Evolutionary conservation across 2,797 vertebrate species (phyloP), one percentile per base, ranked within the genome.

Genomic region (Mallotus villosus): DNA sequence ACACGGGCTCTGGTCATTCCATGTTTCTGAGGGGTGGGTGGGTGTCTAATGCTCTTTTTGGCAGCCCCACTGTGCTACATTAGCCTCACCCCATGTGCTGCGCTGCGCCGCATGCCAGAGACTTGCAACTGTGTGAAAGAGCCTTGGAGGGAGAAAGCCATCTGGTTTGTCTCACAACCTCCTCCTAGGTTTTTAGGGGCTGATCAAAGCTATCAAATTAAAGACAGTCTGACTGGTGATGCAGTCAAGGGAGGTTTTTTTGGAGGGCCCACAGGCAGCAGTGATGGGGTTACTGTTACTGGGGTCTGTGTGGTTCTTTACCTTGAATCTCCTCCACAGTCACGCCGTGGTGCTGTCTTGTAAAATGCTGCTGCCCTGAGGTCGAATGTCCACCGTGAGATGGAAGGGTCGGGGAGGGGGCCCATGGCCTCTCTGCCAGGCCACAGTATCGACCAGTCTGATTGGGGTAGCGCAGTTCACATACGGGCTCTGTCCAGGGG

Each of bases 81-180:
- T 65, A 71, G 63, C 63, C 67, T 57, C 57, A 49, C 63, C 75
- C 34, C 71, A 41, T 41, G 37, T 41, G 37, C 37, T 32, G 49
- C 25, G 25, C 65, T 32, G 49, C 19, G 22, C 65, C 32, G 17
- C 49, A 78, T 74, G 75, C 72, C 73, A 81, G 68, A 71, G 37
- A 69, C 53, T 74, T 75, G 65, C 63, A 78, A 70, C 60, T 69
- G 65, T 71, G 59, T 79, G 49, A 70, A 65, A 74, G 60, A 64
- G 41, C 29, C 68, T 63, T 70, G 57, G 69, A 70, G 68, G 59
- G 64, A 74, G 75, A n/a, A n/a, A 75, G 19, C 68, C 81, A 85
- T 83, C 85, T 85, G 85, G 78, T 80, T 70, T 71, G 75, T 81
- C 74, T 85, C 83, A 84, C 74, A 65, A 24, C 65, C 68, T 73